phyloP scores from a whole-genome alignment of 2,113 vertebrate genomes.

The Delphinapterus leucas region DNA sequence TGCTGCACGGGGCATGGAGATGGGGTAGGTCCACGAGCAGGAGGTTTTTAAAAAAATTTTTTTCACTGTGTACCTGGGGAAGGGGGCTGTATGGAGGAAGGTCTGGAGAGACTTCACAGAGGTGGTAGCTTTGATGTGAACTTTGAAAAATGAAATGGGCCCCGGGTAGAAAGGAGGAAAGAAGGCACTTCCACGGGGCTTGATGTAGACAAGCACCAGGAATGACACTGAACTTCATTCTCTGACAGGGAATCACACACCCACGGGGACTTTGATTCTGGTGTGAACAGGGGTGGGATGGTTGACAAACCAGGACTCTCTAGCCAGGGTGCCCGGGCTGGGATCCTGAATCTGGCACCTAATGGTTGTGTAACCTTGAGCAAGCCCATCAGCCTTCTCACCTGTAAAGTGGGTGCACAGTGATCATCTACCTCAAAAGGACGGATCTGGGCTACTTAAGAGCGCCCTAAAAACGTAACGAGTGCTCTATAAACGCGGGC shows the following conservation, averaged over 20 bases:
- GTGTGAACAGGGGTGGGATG: not conserved
- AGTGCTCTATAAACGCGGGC: not conserved
- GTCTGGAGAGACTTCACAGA: not conserved
- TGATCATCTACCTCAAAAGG: not conserved
- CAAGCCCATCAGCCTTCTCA: not conserved
- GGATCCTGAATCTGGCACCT: not conserved
- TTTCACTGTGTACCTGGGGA: not conserved
- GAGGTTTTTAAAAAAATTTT: fast-evolving
- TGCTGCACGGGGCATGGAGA: not conserved
- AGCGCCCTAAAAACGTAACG: not conserved
- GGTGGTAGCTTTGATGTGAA: not conserved
- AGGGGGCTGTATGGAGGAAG: not conserved
- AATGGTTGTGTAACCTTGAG: not conserved
- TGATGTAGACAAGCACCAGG: not conserved
- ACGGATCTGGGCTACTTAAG: not conserved
- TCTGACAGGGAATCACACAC: not conserved
- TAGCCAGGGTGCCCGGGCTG: fast-evolving
- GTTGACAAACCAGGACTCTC: too few species aligned
- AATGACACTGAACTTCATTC: not conserved
- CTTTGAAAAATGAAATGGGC: not conserved
- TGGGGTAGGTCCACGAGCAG: fast-evolving
- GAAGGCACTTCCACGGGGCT: not conserved
- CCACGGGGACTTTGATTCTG: not conserved
- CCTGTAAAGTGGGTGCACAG: not conserved
- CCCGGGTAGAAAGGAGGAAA: not conserved